Percentiles rank a stretch among this genome's conserved stretches.
Evolutionary conservation across 1,140 invertebrate genomes (phyloP).

Genomic region (Sesamia nonagrioides): DNA sequence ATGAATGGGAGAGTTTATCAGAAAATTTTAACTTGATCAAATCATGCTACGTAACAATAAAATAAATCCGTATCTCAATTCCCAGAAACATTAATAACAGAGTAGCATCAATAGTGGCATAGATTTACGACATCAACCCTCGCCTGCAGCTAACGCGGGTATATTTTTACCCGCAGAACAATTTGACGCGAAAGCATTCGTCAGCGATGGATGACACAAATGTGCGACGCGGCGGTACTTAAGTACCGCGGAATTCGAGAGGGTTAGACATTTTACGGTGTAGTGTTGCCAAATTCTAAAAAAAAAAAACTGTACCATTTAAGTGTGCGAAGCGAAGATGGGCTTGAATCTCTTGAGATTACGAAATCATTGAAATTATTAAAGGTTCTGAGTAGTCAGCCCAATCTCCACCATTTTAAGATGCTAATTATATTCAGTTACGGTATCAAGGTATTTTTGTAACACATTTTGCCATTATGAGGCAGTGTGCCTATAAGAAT

Average conservation of each 20-base stretch:
- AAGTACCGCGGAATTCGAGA: conserved; percentile 28
- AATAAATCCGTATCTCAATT: conserved; percentile 4
- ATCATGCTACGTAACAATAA: neutral
- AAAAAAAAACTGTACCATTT: neutral
- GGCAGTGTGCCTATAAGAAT: no score
- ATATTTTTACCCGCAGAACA: conserved; percentile 36
- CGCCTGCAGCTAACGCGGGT: neutral
- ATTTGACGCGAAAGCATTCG: conserved; percentile 42
- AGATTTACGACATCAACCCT: conserved; percentile 12
- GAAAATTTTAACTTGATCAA: no score
- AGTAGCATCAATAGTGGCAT: conserved; percentile 20
- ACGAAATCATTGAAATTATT: no score
- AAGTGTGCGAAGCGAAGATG: neutral
- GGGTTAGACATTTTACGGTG: conserved; percentile 17
- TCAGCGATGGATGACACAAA: conserved; percentile 38
- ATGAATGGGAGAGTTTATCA: no score
- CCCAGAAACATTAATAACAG: conserved; percentile 12
- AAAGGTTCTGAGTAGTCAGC: no score
- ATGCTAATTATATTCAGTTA: no score
- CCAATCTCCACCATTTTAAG: no score
- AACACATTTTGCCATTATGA: no score
- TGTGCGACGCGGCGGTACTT: conserved; percentile 30
- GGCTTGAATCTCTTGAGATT: no score
- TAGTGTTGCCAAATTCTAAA: conserved; percentile 16
- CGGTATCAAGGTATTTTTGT: no score